These are phyloP conservation scores for Drosophila monieri DNA, from an alignment of 2,888 invertebrate genomes.

Conservation along the genomic window DNA sequence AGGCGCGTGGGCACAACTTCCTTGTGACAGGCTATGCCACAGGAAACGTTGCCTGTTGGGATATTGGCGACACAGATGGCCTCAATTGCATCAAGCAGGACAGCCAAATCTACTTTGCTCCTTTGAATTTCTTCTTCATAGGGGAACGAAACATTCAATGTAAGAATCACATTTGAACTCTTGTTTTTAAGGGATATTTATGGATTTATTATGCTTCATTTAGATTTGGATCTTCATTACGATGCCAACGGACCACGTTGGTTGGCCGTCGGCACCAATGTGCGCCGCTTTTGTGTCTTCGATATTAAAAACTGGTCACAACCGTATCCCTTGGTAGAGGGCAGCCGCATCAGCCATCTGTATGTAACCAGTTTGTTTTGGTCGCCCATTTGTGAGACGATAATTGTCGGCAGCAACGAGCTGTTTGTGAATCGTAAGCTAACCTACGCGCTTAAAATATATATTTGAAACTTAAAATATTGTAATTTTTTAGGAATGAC, in stretches of 20 bases:
- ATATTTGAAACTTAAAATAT: background rate
- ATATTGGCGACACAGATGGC: conserved; percentile 84
- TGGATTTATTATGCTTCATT: background rate
- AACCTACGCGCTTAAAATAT: background rate
- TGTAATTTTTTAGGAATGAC: conserved; percentile 31
- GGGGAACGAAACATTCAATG: conserved; percentile 85
- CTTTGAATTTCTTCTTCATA: conserved; percentile 85
- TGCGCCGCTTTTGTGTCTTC: conserved; percentile 69
- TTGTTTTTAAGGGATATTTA: background rate
- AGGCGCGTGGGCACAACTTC: conserved; percentile 83
- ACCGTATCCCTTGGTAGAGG: conserved; percentile 63
- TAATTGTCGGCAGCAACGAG: conserved; percentile 64
- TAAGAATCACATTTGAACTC: conserved; percentile 73
- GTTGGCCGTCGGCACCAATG: conserved; percentile 66
- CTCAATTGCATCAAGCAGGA: conserved; percentile 73
- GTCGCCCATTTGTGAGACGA: conserved; percentile 80
- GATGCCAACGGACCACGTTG: conserved; percentile 79
- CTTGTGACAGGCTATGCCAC: conserved; percentile 87
- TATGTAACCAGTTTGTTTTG: conserved; percentile 66
- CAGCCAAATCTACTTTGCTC: conserved; percentile 83
- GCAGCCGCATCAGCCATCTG: conserved; percentile 55
- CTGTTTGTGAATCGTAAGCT: conserved; percentile 65
- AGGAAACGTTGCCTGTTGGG: conserved; percentile 87
- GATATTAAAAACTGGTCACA: conserved; percentile 73
- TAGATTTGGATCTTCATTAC: conserved; percentile 82